Base-by-base conservation (phyloP, 2,113 vertebrate genomes). In the Motacilla tschutschensis region DNA sequence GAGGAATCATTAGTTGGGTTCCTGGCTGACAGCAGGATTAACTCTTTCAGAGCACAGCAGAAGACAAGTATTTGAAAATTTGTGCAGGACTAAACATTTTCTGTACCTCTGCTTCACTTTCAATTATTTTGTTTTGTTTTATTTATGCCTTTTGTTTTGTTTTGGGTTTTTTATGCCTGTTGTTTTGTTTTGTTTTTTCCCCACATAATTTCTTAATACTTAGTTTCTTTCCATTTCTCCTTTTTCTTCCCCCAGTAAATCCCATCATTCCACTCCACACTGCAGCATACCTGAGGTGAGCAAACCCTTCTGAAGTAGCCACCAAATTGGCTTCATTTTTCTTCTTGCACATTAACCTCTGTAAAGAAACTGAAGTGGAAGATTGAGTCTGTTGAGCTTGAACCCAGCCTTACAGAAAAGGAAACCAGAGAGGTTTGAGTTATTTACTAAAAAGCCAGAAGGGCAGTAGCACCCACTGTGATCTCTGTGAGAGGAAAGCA, bases 151-250 rank as follows among this genome's bases (percentile, higher is more conserved):
- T 28, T 79, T 53, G 25, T 22, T 63, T 38, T 17, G 2, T 46
- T n/a, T n/a, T n/a, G n/a, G n/a, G n/a, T n/a, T n/a, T n/a, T n/a
- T n/a, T n/a, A n/a, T n/a, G n/a, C n/a, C n/a, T n/a, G n/a, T 14
- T 43, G 8, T 11, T 62, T n/a, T 2, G 17, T 7, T 9, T 7
- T 25, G 16, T 50, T 14, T 10, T 4, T 0, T 1, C 4, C 17
- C 26, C 17, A 28, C 5, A n/a, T 54, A 43, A 43, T 28, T 5
- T 51, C 54, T 85, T 36, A 50, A 38, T 50, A 48, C 63, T 60
- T 53, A 3, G 36, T 80, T 88, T 75, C 5, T 80, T 75, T 72
- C 54, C 4, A 22, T 48, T 64, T 75, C 51, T 89, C n/a, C 18
- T 60, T 57, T 50, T 57, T 35, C 12, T 16, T n/a, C 25, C 4